Percentiles rank a stretch among this genome's conserved stretches.
Evolutionary conservation across 2,888 invertebrate species (phyloP).

Genomic region (Drosophila mimica): DNA sequence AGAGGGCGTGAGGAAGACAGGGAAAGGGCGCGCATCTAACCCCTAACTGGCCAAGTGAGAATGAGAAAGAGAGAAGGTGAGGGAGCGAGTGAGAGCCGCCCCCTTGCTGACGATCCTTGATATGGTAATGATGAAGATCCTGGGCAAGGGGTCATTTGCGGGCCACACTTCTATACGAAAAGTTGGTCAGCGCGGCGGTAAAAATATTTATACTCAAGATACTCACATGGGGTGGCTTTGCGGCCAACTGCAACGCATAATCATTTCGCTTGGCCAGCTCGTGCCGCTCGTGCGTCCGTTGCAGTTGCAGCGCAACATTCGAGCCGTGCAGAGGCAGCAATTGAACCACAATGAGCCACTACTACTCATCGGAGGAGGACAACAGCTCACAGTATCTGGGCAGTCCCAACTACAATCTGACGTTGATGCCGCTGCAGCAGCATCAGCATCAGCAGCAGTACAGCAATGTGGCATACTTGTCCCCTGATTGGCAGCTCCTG

Average conservation of each 20-base stretch:
- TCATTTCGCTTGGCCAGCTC: slow-evolving; percentile 34
- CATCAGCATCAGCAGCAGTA: slow-evolving; percentile 19
- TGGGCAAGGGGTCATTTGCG: slow-evolving; percentile 74
- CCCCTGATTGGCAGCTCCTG: slow-evolving; percentile 69
- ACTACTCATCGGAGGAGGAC: slow-evolving; percentile 83
- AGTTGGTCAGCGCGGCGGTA: slow-evolving; percentile 71
- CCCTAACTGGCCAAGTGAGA: slow-evolving; percentile 5
- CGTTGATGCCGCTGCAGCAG: slow-evolving; percentile 26
- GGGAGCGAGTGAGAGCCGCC: slow-evolving; percentile 43
- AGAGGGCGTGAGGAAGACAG: not conserved
- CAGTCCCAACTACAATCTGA: slow-evolving; percentile 77
- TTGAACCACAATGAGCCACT: slow-evolving; percentile 61
- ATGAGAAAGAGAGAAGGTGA: slow-evolving; percentile 1
- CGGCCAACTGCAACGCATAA: slow-evolving; percentile 17
- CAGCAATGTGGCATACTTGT: slow-evolving; percentile 43
- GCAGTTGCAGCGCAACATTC: slow-evolving; percentile 74
- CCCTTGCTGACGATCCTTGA: slow-evolving; percentile 68
- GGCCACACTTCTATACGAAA: slow-evolving; percentile 57
- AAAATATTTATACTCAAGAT: slow-evolving; percentile 71
- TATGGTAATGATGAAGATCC: slow-evolving; percentile 79
- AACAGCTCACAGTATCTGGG: slow-evolving; percentile 78
- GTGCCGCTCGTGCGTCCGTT: slow-evolving; percentile 54
- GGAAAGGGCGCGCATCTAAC: slow-evolving; percentile 1
- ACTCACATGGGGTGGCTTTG: slow-evolving; percentile 60
- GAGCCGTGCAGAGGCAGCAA: slow-evolving; percentile 53